phyloP scores from a whole-genome alignment of 1,140 invertebrate genomes.

The Aradophagus sp. region DNA sequence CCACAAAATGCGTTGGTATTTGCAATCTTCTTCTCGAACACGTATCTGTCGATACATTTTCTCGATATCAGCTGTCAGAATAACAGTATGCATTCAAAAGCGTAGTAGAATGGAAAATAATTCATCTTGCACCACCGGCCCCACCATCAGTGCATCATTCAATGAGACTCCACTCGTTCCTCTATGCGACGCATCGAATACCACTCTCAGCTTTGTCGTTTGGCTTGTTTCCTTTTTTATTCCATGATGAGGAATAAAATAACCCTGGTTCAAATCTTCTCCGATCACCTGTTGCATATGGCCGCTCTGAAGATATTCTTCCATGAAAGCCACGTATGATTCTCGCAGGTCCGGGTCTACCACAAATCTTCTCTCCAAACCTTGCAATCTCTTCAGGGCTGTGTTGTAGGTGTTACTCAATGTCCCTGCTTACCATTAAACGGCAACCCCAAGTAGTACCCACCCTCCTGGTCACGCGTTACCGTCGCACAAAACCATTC shows the following conservation, averaged over 20 bases:
- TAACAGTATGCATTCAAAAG: conserved; percentile 17
- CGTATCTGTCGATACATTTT: conserved; percentile 20
- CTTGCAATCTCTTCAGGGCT: conserved; percentile 12
- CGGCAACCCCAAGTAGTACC: conserved; percentile 23
- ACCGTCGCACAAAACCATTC: conserved; percentile 6
- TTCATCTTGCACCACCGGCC: conserved; percentile 23
- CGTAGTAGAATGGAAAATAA: conserved; percentile 22
- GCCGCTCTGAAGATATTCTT: conserved; percentile 11
- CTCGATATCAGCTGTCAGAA: conserved; percentile 22
- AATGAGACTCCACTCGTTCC: conserved; percentile 10
- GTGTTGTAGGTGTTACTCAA: conserved; percentile 15
- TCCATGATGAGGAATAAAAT: conserved; percentile 21
- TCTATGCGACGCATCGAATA: conserved; percentile 21
- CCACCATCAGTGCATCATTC: conserved; percentile 21
- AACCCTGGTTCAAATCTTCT: background rate
- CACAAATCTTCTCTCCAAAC: conserved; percentile 12
- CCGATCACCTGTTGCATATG: conserved; percentile 5
- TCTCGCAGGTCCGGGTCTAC: background rate
- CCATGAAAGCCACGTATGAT: conserved; percentile 1
- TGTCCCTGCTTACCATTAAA: conserved; percentile 15
- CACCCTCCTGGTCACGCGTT: background rate
- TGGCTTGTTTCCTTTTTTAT: conserved; percentile 18
- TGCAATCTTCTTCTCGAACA: conserved; percentile 19
- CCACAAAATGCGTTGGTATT: conserved; percentile 23
- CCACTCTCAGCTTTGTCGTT: conserved; percentile 18